Conservation (phyloP, 2,888 invertebrate species). For the Andrena minutula region DNA sequence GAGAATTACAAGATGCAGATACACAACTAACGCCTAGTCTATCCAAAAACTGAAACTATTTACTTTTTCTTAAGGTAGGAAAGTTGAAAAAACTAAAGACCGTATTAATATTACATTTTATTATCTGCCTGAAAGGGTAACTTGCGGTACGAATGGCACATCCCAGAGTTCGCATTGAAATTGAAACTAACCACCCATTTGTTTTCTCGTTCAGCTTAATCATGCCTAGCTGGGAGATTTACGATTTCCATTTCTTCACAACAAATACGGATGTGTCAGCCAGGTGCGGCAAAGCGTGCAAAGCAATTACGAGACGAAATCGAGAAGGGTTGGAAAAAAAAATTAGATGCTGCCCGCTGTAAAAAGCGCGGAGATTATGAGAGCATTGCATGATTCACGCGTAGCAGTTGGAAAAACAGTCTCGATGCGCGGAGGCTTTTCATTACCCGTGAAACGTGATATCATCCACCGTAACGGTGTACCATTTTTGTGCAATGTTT, state of each 20-base stretch:
- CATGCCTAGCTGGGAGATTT: conserved; percentile 75
- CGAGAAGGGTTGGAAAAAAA: conserved; percentile 48
- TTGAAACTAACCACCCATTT: conserved; percentile 79
- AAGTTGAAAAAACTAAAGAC: neutral
- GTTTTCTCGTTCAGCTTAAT: conserved; percentile 75
- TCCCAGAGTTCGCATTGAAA: conserved; percentile 71
- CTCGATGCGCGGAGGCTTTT: conserved; percentile 54
- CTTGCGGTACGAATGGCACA: conserved; percentile 54
- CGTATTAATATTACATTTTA: neutral
- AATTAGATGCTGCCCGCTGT: conserved; percentile 64
- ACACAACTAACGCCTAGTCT: neutral
- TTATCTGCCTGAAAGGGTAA: conserved; percentile 19
- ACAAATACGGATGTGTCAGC: conserved; percentile 62
- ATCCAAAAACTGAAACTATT: neutral
- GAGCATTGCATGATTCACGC: conserved; percentile 73
- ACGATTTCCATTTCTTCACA: conserved; percentile 70
- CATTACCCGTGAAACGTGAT: conserved; percentile 49
- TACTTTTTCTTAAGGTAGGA: neutral
- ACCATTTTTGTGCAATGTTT: conserved; percentile 28
- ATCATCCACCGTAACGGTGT: conserved; percentile 30
- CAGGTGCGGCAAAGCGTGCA: conserved; percentile 66
- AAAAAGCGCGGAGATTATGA: conserved; percentile 75
- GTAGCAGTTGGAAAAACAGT: conserved; percentile 71
- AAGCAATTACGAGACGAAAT: conserved; percentile 66
- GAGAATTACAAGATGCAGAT: too few relatives aligned